These are phyloP conservation scores for Panurus biarmicus DNA, from an alignment of 2,113 vertebrate species.

Conservation along the genomic window DNA sequence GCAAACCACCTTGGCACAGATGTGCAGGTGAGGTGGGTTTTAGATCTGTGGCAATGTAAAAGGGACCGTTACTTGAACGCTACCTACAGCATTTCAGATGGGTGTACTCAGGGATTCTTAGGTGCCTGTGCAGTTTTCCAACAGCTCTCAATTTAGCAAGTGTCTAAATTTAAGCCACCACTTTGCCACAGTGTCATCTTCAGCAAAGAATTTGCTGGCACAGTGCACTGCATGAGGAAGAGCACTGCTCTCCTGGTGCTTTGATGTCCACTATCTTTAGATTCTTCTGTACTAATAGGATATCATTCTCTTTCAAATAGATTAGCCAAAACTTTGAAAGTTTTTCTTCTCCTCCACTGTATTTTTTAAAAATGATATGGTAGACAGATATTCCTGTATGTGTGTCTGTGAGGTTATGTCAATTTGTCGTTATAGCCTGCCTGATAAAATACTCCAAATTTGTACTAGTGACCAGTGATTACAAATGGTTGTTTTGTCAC, in stretches of 20 bases:
- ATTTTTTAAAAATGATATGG: neutral
- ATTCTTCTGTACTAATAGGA: neutral
- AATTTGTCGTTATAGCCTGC: neutral
- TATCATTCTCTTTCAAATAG: neutral
- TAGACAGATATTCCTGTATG: neutral
- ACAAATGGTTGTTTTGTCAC: neutral
- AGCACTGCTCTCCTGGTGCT: neutral
- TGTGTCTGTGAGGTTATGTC: neutral
- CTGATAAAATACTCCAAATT: neutral
- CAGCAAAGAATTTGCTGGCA: neutral
- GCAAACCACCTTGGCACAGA: neutral
- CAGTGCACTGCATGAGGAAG: rapidly evolving
- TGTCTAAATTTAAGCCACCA: neutral
- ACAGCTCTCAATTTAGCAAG: neutral
- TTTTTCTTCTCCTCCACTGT: neutral
- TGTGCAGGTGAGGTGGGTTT: neutral
- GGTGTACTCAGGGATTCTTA: neutral
- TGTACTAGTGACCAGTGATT: neutral
- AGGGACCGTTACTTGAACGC: neutral
- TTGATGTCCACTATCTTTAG: neutral
- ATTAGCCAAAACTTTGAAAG: neutral
- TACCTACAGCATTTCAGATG: neutral
- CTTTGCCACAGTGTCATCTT: neutral
- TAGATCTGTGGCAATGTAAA: neutral
- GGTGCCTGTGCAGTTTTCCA: neutral